Conservation (phyloP, 2,797 vertebrate species). For the Etheostoma perlongum region DNA sequence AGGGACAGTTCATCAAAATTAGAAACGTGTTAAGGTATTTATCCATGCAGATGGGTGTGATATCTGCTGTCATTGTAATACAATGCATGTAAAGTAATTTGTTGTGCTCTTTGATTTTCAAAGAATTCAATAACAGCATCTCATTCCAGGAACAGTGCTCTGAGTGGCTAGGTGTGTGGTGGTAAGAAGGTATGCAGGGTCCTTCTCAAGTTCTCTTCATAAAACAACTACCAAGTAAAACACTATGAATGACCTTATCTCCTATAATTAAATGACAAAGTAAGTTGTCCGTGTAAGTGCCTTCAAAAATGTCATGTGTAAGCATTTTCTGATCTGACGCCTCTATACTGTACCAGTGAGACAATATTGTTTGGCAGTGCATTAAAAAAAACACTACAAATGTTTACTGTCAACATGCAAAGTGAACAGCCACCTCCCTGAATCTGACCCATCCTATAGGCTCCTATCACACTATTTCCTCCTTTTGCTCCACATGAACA, state of each 20-base stretch:
- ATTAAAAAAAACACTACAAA: no score
- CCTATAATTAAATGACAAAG: no score
- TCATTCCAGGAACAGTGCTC: background rate
- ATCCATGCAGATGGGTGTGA: background rate
- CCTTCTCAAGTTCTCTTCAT: no score
- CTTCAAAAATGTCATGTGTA: no score
- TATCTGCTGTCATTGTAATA: background rate
- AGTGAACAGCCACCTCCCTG: background rate
- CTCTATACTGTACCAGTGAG: background rate
- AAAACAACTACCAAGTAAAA: no score
- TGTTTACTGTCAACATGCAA: background rate
- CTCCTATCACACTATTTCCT: no score
- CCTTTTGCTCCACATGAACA: no score
- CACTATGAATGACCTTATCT: no score
- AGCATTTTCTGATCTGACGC: background rate
- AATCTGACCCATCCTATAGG: background rate
- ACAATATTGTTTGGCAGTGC: background rate
- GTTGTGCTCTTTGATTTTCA: background rate
- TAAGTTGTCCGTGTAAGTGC: no score
- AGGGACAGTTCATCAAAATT: background rate
- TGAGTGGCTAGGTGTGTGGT: background rate
- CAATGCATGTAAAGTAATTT: slow-evolving; percentile 1
- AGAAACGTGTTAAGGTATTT: background rate
- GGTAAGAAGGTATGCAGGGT: background rate
- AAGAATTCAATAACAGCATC: background rate